Evolutionary conservation across 2,888 invertebrate genomes (phyloP).

Genomic region (Ophion ellenae): DNA sequence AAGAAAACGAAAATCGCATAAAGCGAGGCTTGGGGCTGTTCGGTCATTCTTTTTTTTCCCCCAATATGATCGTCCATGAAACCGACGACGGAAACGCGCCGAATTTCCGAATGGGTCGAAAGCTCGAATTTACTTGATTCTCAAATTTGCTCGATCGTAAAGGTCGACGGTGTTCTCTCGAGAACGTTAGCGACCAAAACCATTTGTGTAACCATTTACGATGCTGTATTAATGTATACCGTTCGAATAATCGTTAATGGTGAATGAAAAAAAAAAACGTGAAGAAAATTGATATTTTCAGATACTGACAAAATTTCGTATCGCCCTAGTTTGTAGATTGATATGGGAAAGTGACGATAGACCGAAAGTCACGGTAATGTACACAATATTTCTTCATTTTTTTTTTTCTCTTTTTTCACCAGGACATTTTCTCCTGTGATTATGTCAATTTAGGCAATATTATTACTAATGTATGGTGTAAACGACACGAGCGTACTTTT

Average conservation of each 20-base stretch:
- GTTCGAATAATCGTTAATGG: conserved; percentile 50
- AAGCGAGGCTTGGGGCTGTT: conserved; percentile 18
- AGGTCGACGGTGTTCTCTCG: not conserved
- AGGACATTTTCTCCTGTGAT: not conserved
- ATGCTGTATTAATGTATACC: conserved; percentile 39
- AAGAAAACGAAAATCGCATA: conserved; percentile 17
- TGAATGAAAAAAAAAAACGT: not conserved
- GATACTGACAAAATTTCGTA: conserved; percentile 60
- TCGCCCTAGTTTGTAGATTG: conserved; percentile 53
- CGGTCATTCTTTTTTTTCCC: not conserved
- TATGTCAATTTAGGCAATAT: conserved; percentile 25
- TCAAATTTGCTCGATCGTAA: not conserved
- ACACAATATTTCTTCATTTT: not conserved
- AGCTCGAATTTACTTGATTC: not conserved
- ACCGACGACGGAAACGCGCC: not conserved
- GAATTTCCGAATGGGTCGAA: not conserved
- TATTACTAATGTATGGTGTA: conserved; percentile 17
- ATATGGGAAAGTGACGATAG: conserved; percentile 35
- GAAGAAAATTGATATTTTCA: conserved; percentile 62
- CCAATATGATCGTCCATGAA: not conserved
- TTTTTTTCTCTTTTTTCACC: not conserved
- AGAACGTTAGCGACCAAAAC: conserved; percentile 32
- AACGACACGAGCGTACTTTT: conserved; percentile 51
- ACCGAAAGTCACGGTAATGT: conserved; percentile 8
- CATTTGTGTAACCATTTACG: conserved; percentile 30